Conservation (phyloP, 2,888 invertebrate species). For the Scaptodrosophila latifasciaeformis region DNA sequence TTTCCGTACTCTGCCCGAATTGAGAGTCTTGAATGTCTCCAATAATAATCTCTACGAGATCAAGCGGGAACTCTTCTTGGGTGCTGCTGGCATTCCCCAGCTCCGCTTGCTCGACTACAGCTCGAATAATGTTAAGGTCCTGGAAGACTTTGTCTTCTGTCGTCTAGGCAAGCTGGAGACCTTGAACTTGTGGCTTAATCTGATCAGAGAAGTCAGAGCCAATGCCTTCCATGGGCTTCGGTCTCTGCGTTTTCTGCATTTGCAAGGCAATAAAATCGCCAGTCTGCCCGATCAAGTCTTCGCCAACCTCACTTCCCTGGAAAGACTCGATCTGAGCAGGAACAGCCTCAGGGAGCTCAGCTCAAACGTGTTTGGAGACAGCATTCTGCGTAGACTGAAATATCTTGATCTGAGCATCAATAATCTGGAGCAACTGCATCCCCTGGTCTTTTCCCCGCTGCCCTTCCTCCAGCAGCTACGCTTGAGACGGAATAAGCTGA, state of each 20-base stretch:
- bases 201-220: constrained; percentile 44
- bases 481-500: constrained; percentile 60
- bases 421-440: constrained; percentile 52
- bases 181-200: constrained; percentile 65
- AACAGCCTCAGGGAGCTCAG: constrained; percentile 55
- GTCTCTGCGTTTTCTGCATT: constrained; percentile 50
- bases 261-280: constrained; percentile 62
- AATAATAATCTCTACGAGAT: constrained; percentile 59
- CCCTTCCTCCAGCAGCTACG: constrained; percentile 62
- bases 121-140: constrained; percentile 56
- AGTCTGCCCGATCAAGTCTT: constrained; percentile 55
- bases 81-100: constrained; percentile 30
- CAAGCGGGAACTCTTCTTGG: constrained; percentile 46
- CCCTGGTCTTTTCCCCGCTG: constrained; percentile 55
- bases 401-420: constrained; percentile 59
- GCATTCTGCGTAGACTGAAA: constrained; percentile 45
- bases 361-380: constrained; percentile 49
- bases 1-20: constrained; percentile 49
- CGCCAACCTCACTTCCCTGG: constrained; percentile 48
- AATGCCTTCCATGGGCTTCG: constrained; percentile 50
- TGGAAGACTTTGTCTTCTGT: constrained; percentile 50
- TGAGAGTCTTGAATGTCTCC: constrained; percentile 62
- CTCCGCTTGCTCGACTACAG: constrained; percentile 62
- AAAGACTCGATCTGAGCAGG: constrained; percentile 56
- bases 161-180: constrained; percentile 46